These are phyloP conservation scores for Amazona vittata DNA, from an alignment of 2,113 vertebrate genomes.

Conservation along the genomic window DNA sequence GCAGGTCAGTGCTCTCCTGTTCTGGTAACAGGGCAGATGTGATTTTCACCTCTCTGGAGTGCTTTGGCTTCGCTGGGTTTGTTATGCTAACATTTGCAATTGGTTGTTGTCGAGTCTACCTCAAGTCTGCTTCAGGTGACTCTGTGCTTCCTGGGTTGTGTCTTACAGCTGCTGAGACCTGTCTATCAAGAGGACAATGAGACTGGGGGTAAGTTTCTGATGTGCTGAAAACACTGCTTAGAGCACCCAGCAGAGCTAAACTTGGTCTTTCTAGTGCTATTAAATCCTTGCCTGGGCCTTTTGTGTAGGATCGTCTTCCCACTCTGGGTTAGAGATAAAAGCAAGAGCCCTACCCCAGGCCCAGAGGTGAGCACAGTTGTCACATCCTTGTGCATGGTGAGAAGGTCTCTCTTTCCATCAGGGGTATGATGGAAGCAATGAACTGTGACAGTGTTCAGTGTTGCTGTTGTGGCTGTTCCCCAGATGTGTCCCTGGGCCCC, in stretches of 20 bases:
- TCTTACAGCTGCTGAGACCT: conserved; percentile 83
- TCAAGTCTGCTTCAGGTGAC: neutral
- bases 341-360: neutral
- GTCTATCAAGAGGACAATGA: conserved; percentile 84
- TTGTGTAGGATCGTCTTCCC: neutral
- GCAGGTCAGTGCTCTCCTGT: neutral
- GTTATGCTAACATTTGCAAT: neutral
- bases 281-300: neutral
- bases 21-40: neutral
- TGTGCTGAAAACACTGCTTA: neutral
- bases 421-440: neutral
- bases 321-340: neutral
- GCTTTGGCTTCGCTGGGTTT: neutral
- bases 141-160: neutral
- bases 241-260: neutral
- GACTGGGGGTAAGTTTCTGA: conserved; percentile 78
- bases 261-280: accelerated
- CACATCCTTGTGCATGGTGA: neutral
- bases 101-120: neutral
- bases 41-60: neutral
- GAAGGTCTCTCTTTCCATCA: neutral
- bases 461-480: neutral
- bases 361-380: neutral
- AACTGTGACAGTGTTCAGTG: neutral
- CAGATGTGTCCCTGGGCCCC: neutral